A percentile compares a stretch with the other conserved stretches of the same genome.
phyloP scores from a whole-genome alignment of 2,113 vertebrate genomes.

The Arothron firmamentum region DNA sequence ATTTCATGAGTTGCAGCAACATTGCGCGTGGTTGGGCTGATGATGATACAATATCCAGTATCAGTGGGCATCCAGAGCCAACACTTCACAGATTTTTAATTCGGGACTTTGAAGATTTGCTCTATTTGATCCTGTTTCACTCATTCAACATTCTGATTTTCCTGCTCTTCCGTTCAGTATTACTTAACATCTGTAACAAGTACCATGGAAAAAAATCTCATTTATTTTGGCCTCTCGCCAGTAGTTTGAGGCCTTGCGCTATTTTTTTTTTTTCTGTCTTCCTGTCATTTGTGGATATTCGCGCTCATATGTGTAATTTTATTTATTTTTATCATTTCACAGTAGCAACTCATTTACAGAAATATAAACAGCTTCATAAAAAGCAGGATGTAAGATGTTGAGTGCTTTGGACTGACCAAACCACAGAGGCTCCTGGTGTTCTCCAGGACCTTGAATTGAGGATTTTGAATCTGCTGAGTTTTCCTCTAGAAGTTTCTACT shows the following conservation, averaged over 20 bases:
- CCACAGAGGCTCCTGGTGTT: too few relatives aligned
- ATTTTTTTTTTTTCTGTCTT: constrained; percentile 15
- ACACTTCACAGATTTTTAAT: constrained; percentile 23
- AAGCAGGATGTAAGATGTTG: neutral
- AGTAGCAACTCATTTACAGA: too few relatives aligned
- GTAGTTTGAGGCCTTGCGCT: constrained; percentile 21
- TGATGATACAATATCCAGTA: constrained; percentile 25
- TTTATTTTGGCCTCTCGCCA: constrained; percentile 34
- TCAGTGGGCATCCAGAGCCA: constrained; percentile 17
- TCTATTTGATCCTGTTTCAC: constrained; percentile 18
- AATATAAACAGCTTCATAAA: too few relatives aligned
- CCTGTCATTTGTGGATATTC: neutral
- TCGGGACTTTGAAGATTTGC: constrained; percentile 38
- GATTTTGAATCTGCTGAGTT: too few relatives aligned
- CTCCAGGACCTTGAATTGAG: too few relatives aligned
- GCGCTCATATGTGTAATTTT: neutral
- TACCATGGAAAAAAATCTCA: constrained; percentile 3
- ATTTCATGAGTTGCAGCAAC: constrained; percentile 23
- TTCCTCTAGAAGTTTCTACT: too few relatives aligned
- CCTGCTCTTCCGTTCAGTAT: neutral
- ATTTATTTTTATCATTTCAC: too few relatives aligned
- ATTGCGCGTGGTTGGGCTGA: constrained; percentile 6
- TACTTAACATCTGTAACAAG: constrained; percentile 31
- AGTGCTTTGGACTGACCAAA: neutral
- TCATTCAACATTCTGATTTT: neutral